These are phyloP conservation scores for Eugnorisma glareosa DNA, from an alignment of 2,888 invertebrate genomes.

Conservation along the genomic window DNA sequence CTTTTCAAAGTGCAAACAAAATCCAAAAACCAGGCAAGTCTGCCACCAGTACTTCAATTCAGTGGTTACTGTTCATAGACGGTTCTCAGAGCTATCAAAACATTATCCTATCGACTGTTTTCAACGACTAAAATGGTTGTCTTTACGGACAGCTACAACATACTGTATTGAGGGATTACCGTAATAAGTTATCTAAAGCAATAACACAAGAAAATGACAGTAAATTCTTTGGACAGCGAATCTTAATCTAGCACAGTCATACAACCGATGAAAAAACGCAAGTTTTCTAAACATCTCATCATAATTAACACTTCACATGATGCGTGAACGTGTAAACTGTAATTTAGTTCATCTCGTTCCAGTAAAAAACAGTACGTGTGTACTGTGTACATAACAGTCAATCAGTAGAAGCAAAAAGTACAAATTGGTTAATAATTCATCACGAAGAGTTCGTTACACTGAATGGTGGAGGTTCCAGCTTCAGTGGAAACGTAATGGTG, in stretches of 20 bases:
- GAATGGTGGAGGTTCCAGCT: conserved; percentile 42
- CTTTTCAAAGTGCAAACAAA: not conserved
- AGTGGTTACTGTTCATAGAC: not conserved
- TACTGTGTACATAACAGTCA: conserved; percentile 56
- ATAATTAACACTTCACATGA: conserved; percentile 53
- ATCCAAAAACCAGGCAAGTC: not conserved
- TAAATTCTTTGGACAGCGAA: conserved; percentile 56
- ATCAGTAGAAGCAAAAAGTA: conserved; percentile 62
- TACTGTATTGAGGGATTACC: not conserved
- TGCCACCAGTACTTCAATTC: not conserved
- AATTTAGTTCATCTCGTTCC: conserved; percentile 62
- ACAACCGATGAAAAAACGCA: conserved; percentile 42
- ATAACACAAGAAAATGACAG: conserved; percentile 56
- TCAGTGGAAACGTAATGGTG: conserved; percentile 26
- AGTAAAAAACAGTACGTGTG: conserved; percentile 52
- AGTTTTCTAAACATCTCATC: conserved; percentile 61
- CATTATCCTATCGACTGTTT: not conserved
- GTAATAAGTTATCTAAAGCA: conserved; percentile 5
- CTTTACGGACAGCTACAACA: not conserved
- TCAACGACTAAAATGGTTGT: not conserved
- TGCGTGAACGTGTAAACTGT: conserved; percentile 65
- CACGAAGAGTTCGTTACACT: conserved; percentile 61
- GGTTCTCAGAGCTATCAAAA: not conserved
- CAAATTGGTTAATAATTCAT: conserved; percentile 68
- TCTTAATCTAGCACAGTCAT: conserved; percentile 45